Percentiles rank a stretch among this genome's conserved stretches.
Evolutionary conservation across 2,888 invertebrate species (phyloP).

Genomic region (Griposia aprilina): DNA sequence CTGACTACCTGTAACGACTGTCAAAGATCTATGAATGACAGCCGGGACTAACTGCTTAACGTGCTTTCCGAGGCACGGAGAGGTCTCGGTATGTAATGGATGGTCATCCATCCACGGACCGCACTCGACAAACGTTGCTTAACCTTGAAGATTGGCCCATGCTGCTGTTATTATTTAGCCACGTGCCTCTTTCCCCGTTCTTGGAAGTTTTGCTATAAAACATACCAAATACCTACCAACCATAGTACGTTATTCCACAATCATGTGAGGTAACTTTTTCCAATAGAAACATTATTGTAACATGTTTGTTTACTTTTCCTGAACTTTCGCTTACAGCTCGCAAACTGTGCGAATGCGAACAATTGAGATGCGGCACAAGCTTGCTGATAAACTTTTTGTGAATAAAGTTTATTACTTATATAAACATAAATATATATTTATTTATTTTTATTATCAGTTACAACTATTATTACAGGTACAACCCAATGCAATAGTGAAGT

Average conservation of each 20-base stretch:
- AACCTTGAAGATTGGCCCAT: not conserved
- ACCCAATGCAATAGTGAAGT: too few relatives aligned
- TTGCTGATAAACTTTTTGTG: slow-evolving; percentile 36
- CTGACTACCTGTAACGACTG: too few relatives aligned
- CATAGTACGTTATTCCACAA: slow-evolving; percentile 13
- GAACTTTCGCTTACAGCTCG: slow-evolving; percentile 47
- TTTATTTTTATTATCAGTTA: too few relatives aligned
- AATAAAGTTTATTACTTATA: too few relatives aligned
- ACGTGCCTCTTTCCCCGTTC: not conserved
- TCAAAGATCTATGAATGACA: not conserved
- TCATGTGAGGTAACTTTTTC: not conserved
- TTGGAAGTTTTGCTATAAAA: slow-evolving; percentile 14
- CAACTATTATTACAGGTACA: too few relatives aligned
- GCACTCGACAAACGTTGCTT: not conserved
- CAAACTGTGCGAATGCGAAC: not conserved
- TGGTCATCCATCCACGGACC: not conserved
- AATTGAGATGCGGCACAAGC: slow-evolving; percentile 46
- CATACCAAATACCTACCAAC: not conserved
- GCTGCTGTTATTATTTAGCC: not conserved
- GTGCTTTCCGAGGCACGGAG: not conserved
- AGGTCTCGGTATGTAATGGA: not conserved
- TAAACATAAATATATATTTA: too few relatives aligned
- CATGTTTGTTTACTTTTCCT: slow-evolving; percentile 29
- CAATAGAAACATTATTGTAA: slow-evolving; percentile 36
- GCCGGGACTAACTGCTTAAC: not conserved